Evolutionary conservation across 2,888 invertebrate species (phyloP), one percentile per base, ranked within the genome.

Genomic region (Phymatocera aterrima): DNA sequence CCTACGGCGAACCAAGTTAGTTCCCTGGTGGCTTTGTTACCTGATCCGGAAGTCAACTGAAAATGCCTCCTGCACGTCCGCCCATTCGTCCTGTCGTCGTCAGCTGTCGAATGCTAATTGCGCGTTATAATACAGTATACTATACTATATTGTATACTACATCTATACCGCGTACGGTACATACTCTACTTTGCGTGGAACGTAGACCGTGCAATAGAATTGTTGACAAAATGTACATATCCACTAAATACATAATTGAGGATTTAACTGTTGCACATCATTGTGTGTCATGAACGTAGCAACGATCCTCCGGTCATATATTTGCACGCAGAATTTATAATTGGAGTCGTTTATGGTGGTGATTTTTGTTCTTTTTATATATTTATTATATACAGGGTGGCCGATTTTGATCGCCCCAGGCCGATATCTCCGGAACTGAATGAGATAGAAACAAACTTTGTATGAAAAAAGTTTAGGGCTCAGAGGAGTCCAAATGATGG

Each of bases 21-120:
- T 51, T 72, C 51, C 34, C 54, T 48, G 75, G n/a, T n/a, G n/a
- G 57, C 75, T 75, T 75, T 57, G 75, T 75, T 75, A 75, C 75
- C 75, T 75, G 75, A 75, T 75, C 75, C 75, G 75, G 75, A 75
- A 75, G 75, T 75, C 75, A 75, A 75, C 75, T 75, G 57, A 57
- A 60, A 75, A 75, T 75, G 57, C 75, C 75, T 75, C 57, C 75
- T 75, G 75, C 75, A 60, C 75, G 75, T 75, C 75, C 75, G 75
- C 75, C 51, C 72, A 24, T 10, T 46, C 24, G 57, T 75, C 60
- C 57, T 75, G 57, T 57, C 75, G 60, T 75, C 40, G 54, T 75
- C 75, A 75, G 75, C 75, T 75, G 75, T 57, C 75, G 75, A 75
- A 75, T 75, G 60, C 75, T 75, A 75, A 75, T 75, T 75, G 60